Evolutionary conservation across 2,888 invertebrate genomes (phyloP).

Genomic region (Nematopogon swammerdamellus): DNA sequence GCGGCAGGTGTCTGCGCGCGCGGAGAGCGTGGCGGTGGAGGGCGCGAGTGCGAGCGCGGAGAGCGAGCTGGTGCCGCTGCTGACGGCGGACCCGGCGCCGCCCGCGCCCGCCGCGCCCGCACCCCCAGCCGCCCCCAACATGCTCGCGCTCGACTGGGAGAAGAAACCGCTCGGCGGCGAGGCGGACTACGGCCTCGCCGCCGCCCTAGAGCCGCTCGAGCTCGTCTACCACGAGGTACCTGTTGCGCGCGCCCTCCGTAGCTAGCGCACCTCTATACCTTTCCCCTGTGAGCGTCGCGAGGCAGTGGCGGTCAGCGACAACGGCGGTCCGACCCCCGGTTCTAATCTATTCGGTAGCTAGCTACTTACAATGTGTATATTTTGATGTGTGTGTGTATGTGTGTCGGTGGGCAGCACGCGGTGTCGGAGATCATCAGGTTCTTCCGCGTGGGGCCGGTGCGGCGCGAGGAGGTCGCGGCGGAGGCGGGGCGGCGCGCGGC

Average conservation of each 20-base stretch:
- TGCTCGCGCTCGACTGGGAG: constrained; percentile 72
- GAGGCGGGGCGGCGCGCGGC: constrained; percentile 18
- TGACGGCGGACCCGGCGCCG: constrained; percentile 31
- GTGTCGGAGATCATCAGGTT: constrained; percentile 69
- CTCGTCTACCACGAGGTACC: constrained; percentile 76
- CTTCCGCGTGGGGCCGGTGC: constrained; percentile 43
- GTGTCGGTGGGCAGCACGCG: constrained; percentile 54
- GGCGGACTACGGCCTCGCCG: constrained; percentile 64
- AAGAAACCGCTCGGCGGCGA: constrained; percentile 63
- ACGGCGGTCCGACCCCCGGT: no score
- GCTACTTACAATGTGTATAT: no score
- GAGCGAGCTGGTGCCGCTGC: constrained; percentile 68
- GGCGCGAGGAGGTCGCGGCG: constrained; percentile 23
- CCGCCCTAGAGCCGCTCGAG: constrained; percentile 71
- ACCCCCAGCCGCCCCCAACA: constrained; percentile 53
- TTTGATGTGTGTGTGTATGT: no score
- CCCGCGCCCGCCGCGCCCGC: constrained; percentile 46
- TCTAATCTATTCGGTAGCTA: no score
- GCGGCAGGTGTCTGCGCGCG: constrained; percentile 57
- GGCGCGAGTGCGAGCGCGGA: constrained; percentile 69
- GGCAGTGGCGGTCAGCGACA: no score
- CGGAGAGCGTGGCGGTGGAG: constrained; percentile 75
- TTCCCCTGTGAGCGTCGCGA: no score
- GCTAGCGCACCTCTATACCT: no score
- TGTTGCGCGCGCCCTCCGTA: no score